A percentile compares a stretch with the other conserved stretches of the same genome.
These are phyloP conservation scores for Pantherophis alleghaniensis DNA, from an alignment of 2,797 vertebrate genomes.

Conservation along the genomic window DNA sequence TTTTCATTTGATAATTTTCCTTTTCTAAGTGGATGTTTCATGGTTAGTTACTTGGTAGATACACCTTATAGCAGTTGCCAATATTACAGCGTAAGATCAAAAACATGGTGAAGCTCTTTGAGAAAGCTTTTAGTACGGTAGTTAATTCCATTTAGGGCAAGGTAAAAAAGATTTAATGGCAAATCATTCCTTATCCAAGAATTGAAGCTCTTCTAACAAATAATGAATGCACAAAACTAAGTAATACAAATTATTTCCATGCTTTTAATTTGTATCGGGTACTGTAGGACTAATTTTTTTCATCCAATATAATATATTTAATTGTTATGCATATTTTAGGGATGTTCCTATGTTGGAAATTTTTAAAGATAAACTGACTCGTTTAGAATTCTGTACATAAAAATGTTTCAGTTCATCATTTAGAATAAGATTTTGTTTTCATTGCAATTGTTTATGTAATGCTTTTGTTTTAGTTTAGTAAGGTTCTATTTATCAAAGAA, in stretches of 20 bases:
- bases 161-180: background rate
- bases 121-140: background rate
- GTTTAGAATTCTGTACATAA: background rate
- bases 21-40: background rate
- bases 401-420: background rate
- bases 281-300: background rate
- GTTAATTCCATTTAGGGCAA: background rate
- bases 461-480: background rate
- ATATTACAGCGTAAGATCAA: background rate
- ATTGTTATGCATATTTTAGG: background rate
- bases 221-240: background rate
- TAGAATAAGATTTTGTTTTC: background rate
- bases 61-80: background rate
- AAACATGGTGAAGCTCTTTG: background rate
- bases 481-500: background rate
- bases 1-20: background rate
- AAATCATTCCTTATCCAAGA: background rate
- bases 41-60: background rate
- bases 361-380: background rate
- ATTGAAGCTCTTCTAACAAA: background rate
- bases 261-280: background rate
- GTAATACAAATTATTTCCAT: background rate
- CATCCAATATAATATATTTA: background rate
- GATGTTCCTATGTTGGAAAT: background rate
- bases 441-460: background rate